These are phyloP conservation scores for Thalassophryne amazonica DNA, from an alignment of 2,797 vertebrate species.

Conservation along the genomic window DNA sequence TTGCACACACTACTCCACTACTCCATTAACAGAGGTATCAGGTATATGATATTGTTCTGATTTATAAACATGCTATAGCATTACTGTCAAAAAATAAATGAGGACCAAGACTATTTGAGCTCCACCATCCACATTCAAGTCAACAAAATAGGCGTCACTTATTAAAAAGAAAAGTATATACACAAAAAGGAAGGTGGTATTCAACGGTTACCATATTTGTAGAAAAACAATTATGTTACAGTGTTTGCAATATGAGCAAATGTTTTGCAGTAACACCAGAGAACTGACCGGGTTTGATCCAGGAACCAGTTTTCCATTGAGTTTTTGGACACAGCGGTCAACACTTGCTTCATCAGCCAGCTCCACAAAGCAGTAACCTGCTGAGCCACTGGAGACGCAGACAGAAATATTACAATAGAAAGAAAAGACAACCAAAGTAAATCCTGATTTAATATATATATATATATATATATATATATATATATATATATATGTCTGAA, in stretches of 20 bases:
- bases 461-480: too few species aligned
- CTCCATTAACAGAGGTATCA: too few species aligned
- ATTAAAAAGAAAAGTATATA: conserved; percentile 15
- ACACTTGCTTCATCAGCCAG: conserved; percentile 81
- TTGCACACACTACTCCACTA: too few species aligned
- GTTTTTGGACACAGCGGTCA: conserved; percentile 80
- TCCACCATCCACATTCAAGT: conserved; percentile 55
- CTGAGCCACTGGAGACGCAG: conserved; percentile 71
- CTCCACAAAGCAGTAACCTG: conserved; percentile 85
- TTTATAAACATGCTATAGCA: background rate
- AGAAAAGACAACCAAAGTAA: background rate
- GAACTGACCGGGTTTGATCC: conserved; percentile 83
- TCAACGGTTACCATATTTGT: conserved; percentile 35
- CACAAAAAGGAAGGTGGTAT: conserved; percentile 48
- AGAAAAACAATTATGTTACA: conserved; percentile 16
- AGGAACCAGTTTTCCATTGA: conserved; percentile 83
- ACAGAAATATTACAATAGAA: background rate
- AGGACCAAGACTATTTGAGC: conserved; percentile 45
- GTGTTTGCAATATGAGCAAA: background rate
- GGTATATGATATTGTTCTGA: background rate
- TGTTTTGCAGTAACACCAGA: conserved; percentile 20
- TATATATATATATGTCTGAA: too few species aligned
- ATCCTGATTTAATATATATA: too few species aligned
- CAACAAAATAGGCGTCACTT: conserved; percentile 27
- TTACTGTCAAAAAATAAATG: conserved; percentile 5